phyloP scores from a whole-genome alignment of 2,888 invertebrate genomes.

The Caenorhabditis sp. region DNA sequence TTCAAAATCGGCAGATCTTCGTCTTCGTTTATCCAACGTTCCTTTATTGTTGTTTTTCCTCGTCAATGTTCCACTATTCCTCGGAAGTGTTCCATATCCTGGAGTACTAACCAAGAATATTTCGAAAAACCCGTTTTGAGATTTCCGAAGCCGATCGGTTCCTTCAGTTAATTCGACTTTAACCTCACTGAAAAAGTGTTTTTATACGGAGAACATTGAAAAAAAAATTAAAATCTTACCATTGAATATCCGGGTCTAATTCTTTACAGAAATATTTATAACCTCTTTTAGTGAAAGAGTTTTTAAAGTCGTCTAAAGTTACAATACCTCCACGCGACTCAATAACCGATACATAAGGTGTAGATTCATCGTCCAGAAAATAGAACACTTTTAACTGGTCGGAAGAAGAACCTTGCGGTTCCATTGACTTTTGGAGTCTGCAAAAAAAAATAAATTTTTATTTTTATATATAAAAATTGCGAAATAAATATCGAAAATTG shows the following conservation, averaged over 20 bases:
- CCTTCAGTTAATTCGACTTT: constrained; percentile 60
- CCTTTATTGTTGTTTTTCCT: constrained; percentile 7
- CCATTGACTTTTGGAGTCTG: constrained; percentile 13
- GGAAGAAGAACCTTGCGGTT: constrained; percentile 8
- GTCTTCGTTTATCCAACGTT: constrained; percentile 27
- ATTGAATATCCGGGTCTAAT: constrained; percentile 57
- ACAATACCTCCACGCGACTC: constrained; percentile 47
- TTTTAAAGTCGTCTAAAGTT: constrained; percentile 63
- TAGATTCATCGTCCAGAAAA: constrained; percentile 64
- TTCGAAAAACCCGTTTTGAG: constrained; percentile 59
- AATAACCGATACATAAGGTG: constrained; percentile 61
- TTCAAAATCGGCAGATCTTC: constrained; percentile 45
- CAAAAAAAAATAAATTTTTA: neutral
- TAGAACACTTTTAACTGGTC: constrained; percentile 50
- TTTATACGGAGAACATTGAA: constrained; percentile 2
- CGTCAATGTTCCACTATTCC: constrained; percentile 47
- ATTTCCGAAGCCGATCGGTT: constrained; percentile 44
- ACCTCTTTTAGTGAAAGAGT: constrained; percentile 56
- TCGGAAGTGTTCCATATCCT: constrained; percentile 48
- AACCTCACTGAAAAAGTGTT: constrained; percentile 55
- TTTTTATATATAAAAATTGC: neutral
- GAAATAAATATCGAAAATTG: neutral
- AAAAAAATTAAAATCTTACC: constrained; percentile 34
- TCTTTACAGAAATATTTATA: constrained; percentile 65
- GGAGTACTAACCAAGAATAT: constrained; percentile 54